These are phyloP conservation scores for Andricus curvator DNA, from an alignment of 2,888 invertebrate species.

Conservation along the genomic window DNA sequence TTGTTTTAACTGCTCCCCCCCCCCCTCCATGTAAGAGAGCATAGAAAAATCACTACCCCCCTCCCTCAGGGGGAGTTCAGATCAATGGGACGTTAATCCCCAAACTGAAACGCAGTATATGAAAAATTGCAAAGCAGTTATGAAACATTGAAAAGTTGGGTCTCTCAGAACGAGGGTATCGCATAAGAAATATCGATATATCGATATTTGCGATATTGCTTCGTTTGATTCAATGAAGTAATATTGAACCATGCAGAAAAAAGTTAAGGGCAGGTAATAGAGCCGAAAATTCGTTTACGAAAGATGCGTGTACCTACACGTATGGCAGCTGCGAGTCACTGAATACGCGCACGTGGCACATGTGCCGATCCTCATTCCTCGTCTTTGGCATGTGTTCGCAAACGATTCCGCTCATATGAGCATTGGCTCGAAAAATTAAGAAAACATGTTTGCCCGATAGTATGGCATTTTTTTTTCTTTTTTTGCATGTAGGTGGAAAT, in stretches of 20 bases:
- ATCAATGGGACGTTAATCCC: no score
- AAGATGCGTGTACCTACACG: slow-evolving; percentile 40
- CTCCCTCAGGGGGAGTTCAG: no score
- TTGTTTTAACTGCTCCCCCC: no score
- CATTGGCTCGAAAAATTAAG: slow-evolving; percentile 55
- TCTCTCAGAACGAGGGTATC: no score
- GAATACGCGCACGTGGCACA: slow-evolving; percentile 58
- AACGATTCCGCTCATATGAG: slow-evolving; percentile 54
- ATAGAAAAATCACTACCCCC: no score
- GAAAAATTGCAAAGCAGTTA: no score
- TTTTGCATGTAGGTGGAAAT: no score
- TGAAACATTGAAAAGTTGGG: no score
- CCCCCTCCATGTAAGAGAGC: no score
- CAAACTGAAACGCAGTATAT: no score
- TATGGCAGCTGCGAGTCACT: slow-evolving; percentile 58
- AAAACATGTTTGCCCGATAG: slow-evolving; percentile 52
- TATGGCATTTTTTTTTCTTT: not conserved
- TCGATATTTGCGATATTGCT: no score
- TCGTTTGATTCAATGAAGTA: not conserved
- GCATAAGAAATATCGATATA: no score
- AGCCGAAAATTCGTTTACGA: slow-evolving; percentile 48
- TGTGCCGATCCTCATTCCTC: slow-evolving; percentile 57
- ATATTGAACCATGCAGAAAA: not conserved
- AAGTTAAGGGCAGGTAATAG: slow-evolving; percentile 37
- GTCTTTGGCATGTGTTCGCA: slow-evolving; percentile 52